A percentile compares a stretch with the other conserved stretches of the same genome.
phyloP scores from a whole-genome alignment of 1,140 invertebrate genomes.

The Harpegnathos saltator region DNA sequence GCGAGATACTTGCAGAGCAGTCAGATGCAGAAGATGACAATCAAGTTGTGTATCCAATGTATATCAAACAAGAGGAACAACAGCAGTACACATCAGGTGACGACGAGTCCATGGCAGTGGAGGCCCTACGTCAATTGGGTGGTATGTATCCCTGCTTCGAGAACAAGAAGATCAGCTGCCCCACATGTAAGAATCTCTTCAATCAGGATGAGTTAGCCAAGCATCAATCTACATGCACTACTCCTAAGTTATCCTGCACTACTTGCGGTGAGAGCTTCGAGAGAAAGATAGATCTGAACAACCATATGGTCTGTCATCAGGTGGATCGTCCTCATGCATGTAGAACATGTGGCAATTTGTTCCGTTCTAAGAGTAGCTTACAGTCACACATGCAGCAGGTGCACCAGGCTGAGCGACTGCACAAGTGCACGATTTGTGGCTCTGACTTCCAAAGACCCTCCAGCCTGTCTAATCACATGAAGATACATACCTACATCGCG shows the following conservation, averaged over 20 bases:
- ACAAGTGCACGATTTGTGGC: conserved; percentile 84
- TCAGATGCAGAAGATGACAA: conserved; percentile 75
- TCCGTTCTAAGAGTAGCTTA: conserved; percentile 80
- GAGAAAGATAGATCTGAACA: conserved; percentile 82
- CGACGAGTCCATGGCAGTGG: conserved; percentile 85
- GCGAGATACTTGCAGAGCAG: conserved; percentile 75
- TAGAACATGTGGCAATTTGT: conserved; percentile 82
- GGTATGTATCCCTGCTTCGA: conserved; percentile 83
- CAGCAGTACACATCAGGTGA: conserved; percentile 81
- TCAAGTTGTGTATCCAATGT: conserved; percentile 77
- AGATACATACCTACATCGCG: conserved; percentile 85
- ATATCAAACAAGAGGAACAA: conserved; percentile 80
- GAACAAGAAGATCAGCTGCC: conserved; percentile 78
- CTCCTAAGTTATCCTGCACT: conserved; percentile 77
- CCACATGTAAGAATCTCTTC: conserved; percentile 71
- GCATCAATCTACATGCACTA: conserved; percentile 73
- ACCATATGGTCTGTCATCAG: conserved; percentile 85
- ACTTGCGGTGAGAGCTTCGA: conserved; percentile 82
- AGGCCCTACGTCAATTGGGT: conserved; percentile 85
- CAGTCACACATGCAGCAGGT: conserved; percentile 80
- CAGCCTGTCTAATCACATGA: conserved; percentile 86
- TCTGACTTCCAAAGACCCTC: conserved; percentile 85
- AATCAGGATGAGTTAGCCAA: conserved; percentile 71
- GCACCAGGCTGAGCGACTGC: conserved; percentile 77
- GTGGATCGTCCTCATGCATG: conserved; percentile 83